phyloP scores from a whole-genome alignment of 2,888 invertebrate species.

The Agrotis clavis region DNA sequence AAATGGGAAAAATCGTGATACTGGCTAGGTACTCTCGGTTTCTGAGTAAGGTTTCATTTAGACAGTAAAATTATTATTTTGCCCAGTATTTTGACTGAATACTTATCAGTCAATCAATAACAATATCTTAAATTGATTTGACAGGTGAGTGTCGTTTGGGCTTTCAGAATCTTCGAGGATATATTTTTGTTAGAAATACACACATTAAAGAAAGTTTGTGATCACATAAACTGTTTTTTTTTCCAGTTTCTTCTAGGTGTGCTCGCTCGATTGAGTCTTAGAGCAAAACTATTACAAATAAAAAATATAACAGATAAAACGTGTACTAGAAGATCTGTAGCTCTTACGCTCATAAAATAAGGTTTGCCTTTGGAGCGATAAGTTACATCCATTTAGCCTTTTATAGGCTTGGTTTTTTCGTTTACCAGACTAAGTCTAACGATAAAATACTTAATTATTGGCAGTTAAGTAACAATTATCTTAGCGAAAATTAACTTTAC shows the following conservation, averaged over 20 bases:
- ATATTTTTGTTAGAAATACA: no score
- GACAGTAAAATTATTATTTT: conserved; percentile 9
- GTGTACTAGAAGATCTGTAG: neutral
- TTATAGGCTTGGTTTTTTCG: neutral
- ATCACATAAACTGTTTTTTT: no score
- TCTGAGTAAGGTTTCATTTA: conserved; percentile 15
- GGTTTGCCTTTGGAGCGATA: neutral
- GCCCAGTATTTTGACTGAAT: neutral
- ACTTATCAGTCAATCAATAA: conserved; percentile 3
- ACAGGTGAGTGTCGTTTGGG: neutral
- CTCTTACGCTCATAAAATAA: neutral
- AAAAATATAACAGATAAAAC: no score
- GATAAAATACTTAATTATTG: no score
- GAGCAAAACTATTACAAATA: no score
- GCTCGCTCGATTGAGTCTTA: no score
- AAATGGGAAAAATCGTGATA: no score
- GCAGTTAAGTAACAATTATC: neutral
- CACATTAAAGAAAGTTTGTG: no score
- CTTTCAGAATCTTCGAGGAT: no score
- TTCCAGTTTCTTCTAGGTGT: no score
- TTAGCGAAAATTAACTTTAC: neutral
- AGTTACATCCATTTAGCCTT: neutral
- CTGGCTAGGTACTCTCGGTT: neutral
- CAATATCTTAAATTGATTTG: neutral
- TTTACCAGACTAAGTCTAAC: neutral